A percentile compares a stretch with the other conserved stretches of the same genome.
phyloP scores from a whole-genome alignment of 2,888 invertebrate genomes.

The Eucera pruinosa region DNA sequence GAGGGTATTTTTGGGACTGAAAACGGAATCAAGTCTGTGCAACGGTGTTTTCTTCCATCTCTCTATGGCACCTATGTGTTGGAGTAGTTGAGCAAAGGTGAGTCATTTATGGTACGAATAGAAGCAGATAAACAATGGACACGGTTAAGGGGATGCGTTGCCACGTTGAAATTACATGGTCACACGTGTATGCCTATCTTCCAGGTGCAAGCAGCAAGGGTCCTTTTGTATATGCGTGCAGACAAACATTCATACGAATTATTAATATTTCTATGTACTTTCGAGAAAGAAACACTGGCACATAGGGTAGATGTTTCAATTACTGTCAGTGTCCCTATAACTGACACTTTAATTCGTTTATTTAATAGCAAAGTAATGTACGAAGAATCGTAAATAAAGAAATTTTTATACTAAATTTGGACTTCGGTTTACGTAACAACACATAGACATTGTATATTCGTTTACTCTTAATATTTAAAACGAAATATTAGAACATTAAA shows the following conservation, averaged over 20 bases:
- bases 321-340: too few species aligned
- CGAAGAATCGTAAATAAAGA: too few species aligned
- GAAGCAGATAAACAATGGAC: constrained; percentile 69
- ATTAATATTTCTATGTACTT: background rate
- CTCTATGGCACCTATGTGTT: constrained; percentile 56
- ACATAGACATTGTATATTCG: too few species aligned
- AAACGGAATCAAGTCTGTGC: constrained; percentile 42
- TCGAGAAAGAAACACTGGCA: background rate
- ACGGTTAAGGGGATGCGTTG: constrained; percentile 57
- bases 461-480: too few species aligned
- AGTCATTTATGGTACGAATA: constrained; percentile 65
- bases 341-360: too few species aligned
- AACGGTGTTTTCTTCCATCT: constrained; percentile 45
- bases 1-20: constrained; percentile 51
- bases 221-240: background rate
- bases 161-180: constrained; percentile 46
- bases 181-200: constrained; percentile 24
- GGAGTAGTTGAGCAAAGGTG: constrained; percentile 46
- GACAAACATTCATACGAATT: constrained; percentile 43
- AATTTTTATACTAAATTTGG: too few species aligned
- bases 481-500: too few species aligned
- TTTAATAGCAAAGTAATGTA: too few species aligned
- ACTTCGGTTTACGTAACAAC: too few species aligned
- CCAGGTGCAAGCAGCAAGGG: background rate
- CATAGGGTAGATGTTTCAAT: too few species aligned